Evolutionary conservation across 1,140 invertebrate genomes (phyloP).

Genomic region (Drosophila oshimai): DNA sequence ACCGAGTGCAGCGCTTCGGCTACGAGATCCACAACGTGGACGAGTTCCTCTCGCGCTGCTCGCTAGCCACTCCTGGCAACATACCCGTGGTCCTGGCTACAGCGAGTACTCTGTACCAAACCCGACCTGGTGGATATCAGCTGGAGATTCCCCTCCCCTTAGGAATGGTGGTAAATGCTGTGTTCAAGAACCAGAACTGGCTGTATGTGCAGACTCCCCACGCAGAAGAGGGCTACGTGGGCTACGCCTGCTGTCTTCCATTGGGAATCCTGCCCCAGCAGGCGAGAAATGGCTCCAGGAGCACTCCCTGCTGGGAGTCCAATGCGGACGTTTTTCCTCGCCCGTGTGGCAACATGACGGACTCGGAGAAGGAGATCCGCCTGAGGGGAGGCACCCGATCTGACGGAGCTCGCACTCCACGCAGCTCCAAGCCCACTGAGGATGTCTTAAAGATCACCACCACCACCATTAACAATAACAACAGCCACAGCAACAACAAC

Average conservation of each 20-base stretch:
- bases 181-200: constrained; percentile 92
- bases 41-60: constrained; percentile 87
- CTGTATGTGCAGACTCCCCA: constrained; percentile 92
- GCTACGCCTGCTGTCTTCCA: constrained; percentile 89
- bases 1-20: constrained; percentile 85
- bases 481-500: constrained; percentile 42
- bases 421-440: constrained; percentile 77
- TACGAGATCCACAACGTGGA: constrained; percentile 90
- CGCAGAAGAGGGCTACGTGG: constrained; percentile 90
- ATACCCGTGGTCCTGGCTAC: constrained; percentile 91
- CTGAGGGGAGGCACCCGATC: constrained; percentile 84
- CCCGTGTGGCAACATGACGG: constrained; percentile 88
- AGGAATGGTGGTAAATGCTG: constrained; percentile 92
- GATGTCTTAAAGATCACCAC: constrained; percentile 82
- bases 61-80: constrained; percentile 86
- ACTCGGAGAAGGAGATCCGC: constrained; percentile 87
- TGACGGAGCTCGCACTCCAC: constrained; percentile 83
- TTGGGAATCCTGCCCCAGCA: constrained; percentile 86
- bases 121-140: constrained; percentile 87
- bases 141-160: constrained; percentile 88
- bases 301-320: constrained; percentile 89
- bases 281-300: constrained; percentile 53
- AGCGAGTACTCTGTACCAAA: constrained; percentile 89
- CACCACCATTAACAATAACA: constrained; percentile 52
- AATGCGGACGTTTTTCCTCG: constrained; percentile 90